A percentile compares a stretch with the other conserved stretches of the same genome.
Conservation (phyloP, 2,888 invertebrate species). For the Branchellion lobata region DNA sequence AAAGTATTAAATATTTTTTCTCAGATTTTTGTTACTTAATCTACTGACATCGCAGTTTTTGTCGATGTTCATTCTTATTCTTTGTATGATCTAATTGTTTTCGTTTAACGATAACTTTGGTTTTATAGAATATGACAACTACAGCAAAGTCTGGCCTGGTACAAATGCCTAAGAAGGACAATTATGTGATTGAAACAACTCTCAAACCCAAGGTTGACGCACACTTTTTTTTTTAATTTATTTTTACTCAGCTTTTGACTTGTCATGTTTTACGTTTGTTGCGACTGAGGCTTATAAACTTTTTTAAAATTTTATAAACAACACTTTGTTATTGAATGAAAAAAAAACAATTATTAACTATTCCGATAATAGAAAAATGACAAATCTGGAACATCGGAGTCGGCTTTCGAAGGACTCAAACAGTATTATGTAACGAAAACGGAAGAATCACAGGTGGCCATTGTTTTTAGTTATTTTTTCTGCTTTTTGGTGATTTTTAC, state of each 20-base stretch:
- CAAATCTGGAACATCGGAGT: constrained; percentile 53
- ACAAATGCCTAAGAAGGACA: background rate
- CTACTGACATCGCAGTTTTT: background rate
- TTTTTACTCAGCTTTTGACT: background rate
- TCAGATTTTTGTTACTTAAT: no score
- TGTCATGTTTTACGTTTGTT: background rate
- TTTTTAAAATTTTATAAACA: background rate
- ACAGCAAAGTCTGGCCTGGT: background rate
- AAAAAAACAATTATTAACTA: no score
- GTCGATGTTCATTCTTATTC: background rate
- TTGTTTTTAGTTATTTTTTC: no score
- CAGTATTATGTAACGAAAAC: constrained; percentile 97
- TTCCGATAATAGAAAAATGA: constrained; percentile 61
- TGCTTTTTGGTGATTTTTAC: no score
- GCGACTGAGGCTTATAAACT: background rate
- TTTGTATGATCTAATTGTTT: constrained; percentile 20
- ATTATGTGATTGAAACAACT: constrained; percentile 5
- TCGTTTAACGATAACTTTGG: background rate
- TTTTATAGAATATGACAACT: background rate
- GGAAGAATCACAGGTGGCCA: constrained; percentile 79
- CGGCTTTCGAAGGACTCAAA: constrained; percentile 69
- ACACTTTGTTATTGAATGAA: no score
- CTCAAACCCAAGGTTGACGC: background rate
- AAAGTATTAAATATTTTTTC: no score
- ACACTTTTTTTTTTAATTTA: background rate